Conservation (phyloP, 2,113 vertebrate species). For the Protomyctophum bolini region DNA sequence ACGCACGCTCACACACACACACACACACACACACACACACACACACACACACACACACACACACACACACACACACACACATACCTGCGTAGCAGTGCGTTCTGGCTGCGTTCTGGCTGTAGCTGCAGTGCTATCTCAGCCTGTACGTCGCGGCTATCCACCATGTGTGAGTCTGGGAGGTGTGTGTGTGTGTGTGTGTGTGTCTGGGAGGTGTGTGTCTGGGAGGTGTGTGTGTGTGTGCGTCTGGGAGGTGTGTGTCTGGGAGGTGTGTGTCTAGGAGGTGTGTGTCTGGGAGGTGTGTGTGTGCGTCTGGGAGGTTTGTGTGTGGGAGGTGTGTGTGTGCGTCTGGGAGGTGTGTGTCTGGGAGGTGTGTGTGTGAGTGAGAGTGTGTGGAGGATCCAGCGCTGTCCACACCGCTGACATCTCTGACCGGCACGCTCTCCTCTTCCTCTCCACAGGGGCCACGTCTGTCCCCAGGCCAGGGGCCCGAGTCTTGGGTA, state of each 20-base stretch:
- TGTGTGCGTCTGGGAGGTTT: neutral
- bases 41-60: neutral
- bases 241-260: neutral
- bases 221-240: neutral
- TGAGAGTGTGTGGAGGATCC: neutral
- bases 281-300: neutral
- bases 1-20: neutral
- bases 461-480: slow-evolving; percentile 48
- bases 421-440: slow-evolving; percentile 75
- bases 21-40: neutral
- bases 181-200: too few species aligned
- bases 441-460: slow-evolving; percentile 62
- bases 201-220: neutral
- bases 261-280: neutral
- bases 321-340: too few species aligned
- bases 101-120: too few species aligned
- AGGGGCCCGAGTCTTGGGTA: slow-evolving; percentile 13
- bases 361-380: too few species aligned
- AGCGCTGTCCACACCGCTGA: slow-evolving; percentile 59
- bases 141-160: slow-evolving; percentile 64
- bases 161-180: slow-evolving; percentile 8
- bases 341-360: neutral
- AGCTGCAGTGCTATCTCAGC: slow-evolving; percentile 81
- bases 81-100: slow-evolving; percentile 85
- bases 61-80: neutral